phyloP scores from a whole-genome alignment of 2,797 vertebrate genomes.

The Arrhamphus sclerolepis region DNA sequence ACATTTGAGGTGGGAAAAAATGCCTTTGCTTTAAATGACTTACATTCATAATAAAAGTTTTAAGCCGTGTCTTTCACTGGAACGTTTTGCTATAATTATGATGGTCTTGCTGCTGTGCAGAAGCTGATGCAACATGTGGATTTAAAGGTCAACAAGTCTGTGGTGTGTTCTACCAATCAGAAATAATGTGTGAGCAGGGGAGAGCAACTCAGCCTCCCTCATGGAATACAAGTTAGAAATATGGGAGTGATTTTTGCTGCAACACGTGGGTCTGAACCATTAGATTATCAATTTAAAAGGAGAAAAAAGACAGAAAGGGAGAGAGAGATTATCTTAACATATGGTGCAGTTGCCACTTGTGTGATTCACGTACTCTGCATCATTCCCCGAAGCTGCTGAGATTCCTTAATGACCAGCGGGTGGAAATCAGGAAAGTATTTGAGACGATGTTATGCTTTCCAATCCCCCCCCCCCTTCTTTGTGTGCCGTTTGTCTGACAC shows the following conservation, averaged over 20 bases:
- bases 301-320: constrained; percentile 14
- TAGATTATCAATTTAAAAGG: constrained; percentile 54
- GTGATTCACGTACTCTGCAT: constrained; percentile 21
- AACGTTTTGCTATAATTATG: constrained; percentile 7
- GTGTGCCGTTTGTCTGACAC: constrained; percentile 38
- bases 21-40: too few species aligned
- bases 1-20: too few species aligned
- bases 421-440: constrained; percentile 48
- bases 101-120: constrained; percentile 2
- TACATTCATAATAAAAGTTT: too few species aligned
- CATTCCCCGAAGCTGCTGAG: constrained; percentile 20
- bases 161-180: constrained; percentile 57
- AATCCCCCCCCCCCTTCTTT: constrained; percentile 13
- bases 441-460: constrained; percentile 58
- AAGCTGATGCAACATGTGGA: constrained; percentile 17
- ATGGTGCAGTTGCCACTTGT: constrained; percentile 24
- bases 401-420: constrained; percentile 48
- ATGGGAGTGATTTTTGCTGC: constrained; percentile 41
- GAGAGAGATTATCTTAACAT: constrained; percentile 36
- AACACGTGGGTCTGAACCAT: constrained; percentile 47
- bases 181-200: constrained; percentile 53
- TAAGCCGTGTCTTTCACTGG: neutral
- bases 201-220: constrained; percentile 17
- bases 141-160: constrained; percentile 47
- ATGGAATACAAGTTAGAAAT: constrained; percentile 36